phyloP scores from a whole-genome alignment of 2,113 vertebrate species.

The Budorcas taxicolor region DNA sequence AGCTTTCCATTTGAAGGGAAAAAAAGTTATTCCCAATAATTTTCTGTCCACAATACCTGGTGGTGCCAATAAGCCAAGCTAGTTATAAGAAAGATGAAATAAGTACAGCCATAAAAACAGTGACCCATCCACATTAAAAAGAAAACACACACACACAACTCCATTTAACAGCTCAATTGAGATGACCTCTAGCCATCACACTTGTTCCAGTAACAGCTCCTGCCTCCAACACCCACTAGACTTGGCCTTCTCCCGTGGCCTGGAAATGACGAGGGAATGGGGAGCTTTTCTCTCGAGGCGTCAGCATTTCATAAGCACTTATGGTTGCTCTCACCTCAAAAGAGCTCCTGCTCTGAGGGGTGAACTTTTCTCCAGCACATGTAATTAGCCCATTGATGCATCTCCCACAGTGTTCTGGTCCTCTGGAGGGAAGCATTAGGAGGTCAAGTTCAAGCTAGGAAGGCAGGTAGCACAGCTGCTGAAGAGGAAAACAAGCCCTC shows the following conservation, averaged over 20 bases:
- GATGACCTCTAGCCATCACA: slow-evolving; percentile 6
- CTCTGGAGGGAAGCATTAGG: not conserved
- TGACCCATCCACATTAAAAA: not conserved
- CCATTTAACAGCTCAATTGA: slow-evolving; percentile 14
- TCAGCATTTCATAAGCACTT: slow-evolving; percentile 20
- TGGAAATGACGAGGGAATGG: not conserved
- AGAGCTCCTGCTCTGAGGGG: not conserved
- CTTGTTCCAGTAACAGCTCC: not conserved
- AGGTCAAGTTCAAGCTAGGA: slow-evolving; percentile 34
- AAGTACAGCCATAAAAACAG: not conserved
- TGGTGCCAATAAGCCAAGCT: slow-evolving; percentile 4
- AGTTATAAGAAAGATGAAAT: not conserved
- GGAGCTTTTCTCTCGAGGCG: not conserved
- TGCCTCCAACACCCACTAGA: not conserved
- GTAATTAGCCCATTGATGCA: not conserved
- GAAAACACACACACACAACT: not conserved
- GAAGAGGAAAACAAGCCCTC: not conserved
- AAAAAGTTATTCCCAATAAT: slow-evolving; percentile 10
- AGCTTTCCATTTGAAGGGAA: not conserved
- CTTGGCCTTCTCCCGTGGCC: not conserved
- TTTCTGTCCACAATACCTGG: not conserved
- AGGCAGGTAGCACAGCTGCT: not conserved
- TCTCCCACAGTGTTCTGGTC: not conserved
- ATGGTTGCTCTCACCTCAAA: not conserved
- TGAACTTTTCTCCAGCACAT: not conserved